These are phyloP conservation scores for Otolemur crassicaudatus DNA, from an alignment of 2,797 vertebrate species.

Conservation along the genomic window DNA sequence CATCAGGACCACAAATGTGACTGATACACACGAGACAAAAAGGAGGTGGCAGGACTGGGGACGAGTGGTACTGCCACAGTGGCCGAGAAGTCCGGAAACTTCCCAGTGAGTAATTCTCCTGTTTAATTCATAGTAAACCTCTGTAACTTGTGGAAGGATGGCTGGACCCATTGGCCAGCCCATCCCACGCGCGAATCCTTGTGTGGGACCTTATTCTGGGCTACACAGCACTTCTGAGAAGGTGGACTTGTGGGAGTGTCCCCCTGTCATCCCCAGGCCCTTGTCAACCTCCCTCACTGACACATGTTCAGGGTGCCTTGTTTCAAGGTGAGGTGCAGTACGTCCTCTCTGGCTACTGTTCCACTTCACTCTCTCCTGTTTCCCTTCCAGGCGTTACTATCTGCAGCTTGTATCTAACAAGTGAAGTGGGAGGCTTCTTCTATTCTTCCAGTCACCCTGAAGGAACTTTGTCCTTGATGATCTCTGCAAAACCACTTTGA, in stretches of 20 bases:
- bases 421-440: neutral
- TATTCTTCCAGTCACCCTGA: no score
- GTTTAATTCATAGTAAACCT: neutral
- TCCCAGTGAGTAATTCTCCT: neutral
- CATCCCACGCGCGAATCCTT: fast-evolving
- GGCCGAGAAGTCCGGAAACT: neutral
- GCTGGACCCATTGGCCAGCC: fast-evolving
- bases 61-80: neutral
- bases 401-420: neutral
- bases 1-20: neutral
- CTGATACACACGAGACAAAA: no score
- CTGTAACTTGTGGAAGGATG: fast-evolving
- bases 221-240: neutral
- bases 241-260: fast-evolving
- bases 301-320: fast-evolving
- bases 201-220: fast-evolving
- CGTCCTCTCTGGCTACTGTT: neutral
- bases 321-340: neutral
- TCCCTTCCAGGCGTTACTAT: neutral
- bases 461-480: neutral
- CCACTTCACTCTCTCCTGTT: neutral
- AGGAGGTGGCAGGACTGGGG: neutral
- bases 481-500: neutral
- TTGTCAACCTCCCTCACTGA: fast-evolving
- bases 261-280: neutral